Evolutionary conservation across 2,113 vertebrate genomes (phyloP), one percentile per base, ranked within the genome.

Genomic region (Toxotes chatareus): DNA sequence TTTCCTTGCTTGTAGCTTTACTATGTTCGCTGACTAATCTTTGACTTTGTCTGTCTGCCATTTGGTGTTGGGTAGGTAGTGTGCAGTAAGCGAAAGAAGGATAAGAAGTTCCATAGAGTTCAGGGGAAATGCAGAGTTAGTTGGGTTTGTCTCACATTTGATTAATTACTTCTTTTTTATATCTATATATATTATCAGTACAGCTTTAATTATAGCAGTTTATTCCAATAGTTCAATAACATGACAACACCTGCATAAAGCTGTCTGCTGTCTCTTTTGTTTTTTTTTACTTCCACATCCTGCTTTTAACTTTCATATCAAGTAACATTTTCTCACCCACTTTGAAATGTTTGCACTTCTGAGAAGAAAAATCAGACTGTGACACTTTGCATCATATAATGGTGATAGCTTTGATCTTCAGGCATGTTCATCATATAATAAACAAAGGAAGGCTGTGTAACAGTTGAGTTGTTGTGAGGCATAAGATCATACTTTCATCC

Each of bases 401-500:
- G 46, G 40, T 11, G 40, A 38, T n/a, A 11, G 11, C n/a, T 51
- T 84, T 84, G 51, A 83, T 84, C 82, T 51, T 7, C 40, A n/a
- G 10, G 59, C 38, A 32, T 56, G 36, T 79, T 83, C 21, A 4
- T 44, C 10, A 34, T 27, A 31, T 63, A n/a, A 34, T 31, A 57
- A 86, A 65, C 14, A 60, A 44, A 71, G 32, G 14, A 32, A n/a
- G 61, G 47, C 70, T 61, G 68, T 55, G 44, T 60, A 57, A 55
- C 46, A 7, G 9, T 16, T 44, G 9, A 46, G 69, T 14, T 46
- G 38, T 17, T 56, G 27, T 42, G 27, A 74, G 53, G 16, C 4
- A 36, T 79, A 62, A 72, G 61, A n/a, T 79, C 61, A 62, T 34
- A 77, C 61, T 68, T 89, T 76, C 74, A 38, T 79, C 90, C 92